Percentiles rank a stretch among this genome's conserved stretches.
phyloP scores from a whole-genome alignment of 2,888 invertebrate genomes.

The Rhamnusium bicolor region DNA sequence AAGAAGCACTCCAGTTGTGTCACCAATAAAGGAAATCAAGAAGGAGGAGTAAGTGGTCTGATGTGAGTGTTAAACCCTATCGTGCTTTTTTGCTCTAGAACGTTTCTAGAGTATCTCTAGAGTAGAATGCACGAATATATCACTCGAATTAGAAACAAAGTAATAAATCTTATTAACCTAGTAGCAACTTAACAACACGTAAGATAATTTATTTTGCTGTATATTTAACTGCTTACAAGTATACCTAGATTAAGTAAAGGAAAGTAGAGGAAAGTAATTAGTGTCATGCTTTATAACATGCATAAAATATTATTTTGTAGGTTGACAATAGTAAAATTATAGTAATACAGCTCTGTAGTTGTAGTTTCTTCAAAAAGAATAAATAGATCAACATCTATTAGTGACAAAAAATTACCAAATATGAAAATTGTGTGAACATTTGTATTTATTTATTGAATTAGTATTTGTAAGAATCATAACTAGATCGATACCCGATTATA shows the following conservation, averaged over 20 bases:
- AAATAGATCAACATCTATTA: no score
- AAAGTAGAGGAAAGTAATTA: background rate
- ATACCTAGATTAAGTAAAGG: background rate
- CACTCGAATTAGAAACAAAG: background rate
- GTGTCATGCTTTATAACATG: no score
- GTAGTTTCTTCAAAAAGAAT: no score
- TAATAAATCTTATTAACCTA: background rate
- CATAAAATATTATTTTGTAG: background rate
- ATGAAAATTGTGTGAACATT: no score
- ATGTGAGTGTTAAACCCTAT: slow-evolving; percentile 64
- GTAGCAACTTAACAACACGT: background rate
- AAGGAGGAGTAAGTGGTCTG: slow-evolving; percentile 67
- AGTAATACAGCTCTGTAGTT: no score
- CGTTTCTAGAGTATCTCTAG: slow-evolving; percentile 37
- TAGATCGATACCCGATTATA: no score
- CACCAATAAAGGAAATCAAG: slow-evolving; percentile 58
- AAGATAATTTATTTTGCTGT: background rate
- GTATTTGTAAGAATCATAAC: no score
- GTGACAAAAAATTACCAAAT: no score
- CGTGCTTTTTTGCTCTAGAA: slow-evolving; percentile 50
- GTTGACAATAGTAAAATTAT: background rate
- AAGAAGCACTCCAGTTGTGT: slow-evolving; percentile 50
- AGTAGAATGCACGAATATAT: slow-evolving; percentile 48
- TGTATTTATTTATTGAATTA: no score
- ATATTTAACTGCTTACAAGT: background rate